These are phyloP conservation scores for Aphelenchoides fujianensis DNA, from an alignment of 1,140 invertebrate genomes.

Conservation along the genomic window DNA sequence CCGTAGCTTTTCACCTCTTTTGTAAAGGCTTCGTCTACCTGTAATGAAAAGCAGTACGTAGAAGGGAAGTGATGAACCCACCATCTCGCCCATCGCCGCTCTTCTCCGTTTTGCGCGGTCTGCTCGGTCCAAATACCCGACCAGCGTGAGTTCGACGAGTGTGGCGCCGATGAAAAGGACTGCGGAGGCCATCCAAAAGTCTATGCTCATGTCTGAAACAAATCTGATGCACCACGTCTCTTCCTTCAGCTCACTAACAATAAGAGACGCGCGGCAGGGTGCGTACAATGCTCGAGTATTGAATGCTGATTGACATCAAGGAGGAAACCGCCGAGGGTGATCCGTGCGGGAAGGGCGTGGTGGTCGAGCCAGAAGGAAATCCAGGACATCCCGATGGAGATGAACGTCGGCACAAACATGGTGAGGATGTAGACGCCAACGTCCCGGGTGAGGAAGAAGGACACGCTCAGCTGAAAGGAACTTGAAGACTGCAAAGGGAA, in stretches of 20 bases:
- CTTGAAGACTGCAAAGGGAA: no score
- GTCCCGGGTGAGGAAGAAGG: constrained; percentile 64
- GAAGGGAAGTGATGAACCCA: no score
- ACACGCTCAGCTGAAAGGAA: constrained; percentile 60
- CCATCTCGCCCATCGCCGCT: background rate
- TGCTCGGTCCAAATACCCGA: constrained; percentile 40
- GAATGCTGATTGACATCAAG: constrained; percentile 53
- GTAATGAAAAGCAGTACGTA: no score
- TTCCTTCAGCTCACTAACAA: no score
- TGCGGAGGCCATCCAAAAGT: no score
- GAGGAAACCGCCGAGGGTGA: constrained; percentile 63
- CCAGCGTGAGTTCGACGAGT: constrained; percentile 43
- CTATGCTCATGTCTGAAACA: no score
- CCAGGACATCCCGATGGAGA: constrained; percentile 62
- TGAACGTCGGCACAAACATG: constrained; percentile 55
- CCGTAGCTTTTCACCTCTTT: constrained; percentile 25
- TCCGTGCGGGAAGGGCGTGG: constrained; percentile 65
- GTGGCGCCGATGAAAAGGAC: constrained; percentile 34
- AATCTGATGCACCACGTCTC: no score
- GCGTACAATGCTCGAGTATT: constrained; percentile 60
- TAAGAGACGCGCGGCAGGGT: constrained; percentile 55
- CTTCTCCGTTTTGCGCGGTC: constrained; percentile 22
- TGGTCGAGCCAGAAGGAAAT: constrained; percentile 66
- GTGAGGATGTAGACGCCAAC: constrained; percentile 66
- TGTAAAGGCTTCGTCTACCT: constrained; percentile 5